phyloP scores from a whole-genome alignment of 2,113 vertebrate species.

The Paramisgurnus dabryanus region DNA sequence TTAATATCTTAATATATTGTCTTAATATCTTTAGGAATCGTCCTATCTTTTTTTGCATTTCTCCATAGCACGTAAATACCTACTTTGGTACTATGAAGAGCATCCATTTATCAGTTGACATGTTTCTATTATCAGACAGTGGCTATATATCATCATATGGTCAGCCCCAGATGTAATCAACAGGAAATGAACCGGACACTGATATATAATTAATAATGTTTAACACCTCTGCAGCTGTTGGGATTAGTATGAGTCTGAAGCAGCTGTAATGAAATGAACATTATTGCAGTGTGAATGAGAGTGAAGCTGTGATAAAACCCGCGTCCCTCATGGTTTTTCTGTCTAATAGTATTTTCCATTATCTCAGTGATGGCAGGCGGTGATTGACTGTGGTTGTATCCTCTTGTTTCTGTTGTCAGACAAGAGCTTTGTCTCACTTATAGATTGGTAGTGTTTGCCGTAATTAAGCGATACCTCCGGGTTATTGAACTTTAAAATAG shows the following conservation, averaged over 20 bases:
- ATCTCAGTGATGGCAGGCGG: constrained; percentile 6
- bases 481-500: no score
- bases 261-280: constrained; percentile 22
- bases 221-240: not conserved
- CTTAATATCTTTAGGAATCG: no score
- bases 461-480: not conserved
- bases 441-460: not conserved
- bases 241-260: not conserved
- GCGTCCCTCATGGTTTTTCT: not conserved
- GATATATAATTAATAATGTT: not conserved
- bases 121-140: not conserved
- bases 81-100: no score
- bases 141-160: not conserved
- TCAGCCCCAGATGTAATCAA: no score
- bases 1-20: no score
- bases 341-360: constrained; percentile 29
- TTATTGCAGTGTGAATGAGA: not conserved
- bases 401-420: constrained; percentile 39
- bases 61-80: no score
- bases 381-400: constrained; percentile 40
- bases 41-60: no score
- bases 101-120: not conserved
- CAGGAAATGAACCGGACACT: not conserved
- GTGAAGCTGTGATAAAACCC: not conserved
- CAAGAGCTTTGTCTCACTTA: constrained; percentile 24